phyloP scores from a whole-genome alignment of 1,140 invertebrate species.

The Heliconius himera region DNA sequence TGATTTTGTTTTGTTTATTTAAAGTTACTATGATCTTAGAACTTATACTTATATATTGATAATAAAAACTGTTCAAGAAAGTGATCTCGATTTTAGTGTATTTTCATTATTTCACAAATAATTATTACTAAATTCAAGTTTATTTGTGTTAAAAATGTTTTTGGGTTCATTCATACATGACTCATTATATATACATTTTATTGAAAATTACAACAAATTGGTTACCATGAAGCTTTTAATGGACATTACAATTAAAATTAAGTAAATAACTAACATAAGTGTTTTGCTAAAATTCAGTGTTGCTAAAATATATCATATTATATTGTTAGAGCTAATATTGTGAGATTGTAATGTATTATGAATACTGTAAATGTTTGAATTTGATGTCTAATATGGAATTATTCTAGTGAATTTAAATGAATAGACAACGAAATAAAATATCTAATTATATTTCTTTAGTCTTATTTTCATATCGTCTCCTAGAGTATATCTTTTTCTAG shows the following conservation, averaged over 20 bases:
- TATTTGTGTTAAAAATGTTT: too few species aligned
- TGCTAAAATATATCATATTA: constrained; percentile 30
- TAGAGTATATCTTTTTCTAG: too few species aligned
- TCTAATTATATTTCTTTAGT: constrained; percentile 16
- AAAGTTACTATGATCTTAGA: too few species aligned
- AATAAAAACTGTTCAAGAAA: too few species aligned
- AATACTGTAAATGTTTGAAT: constrained; percentile 30
- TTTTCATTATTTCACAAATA: too few species aligned
- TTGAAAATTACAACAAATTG: background rate
- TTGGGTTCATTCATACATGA: too few species aligned
- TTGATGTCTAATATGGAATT: constrained; percentile 28
- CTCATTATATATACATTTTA: too few species aligned
- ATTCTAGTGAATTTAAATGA: constrained; percentile 29
- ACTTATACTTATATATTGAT: too few species aligned
- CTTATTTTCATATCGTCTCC: too few species aligned
- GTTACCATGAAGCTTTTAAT: background rate
- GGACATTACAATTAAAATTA: background rate
- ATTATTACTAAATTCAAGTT: too few species aligned
- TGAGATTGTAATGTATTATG: constrained; percentile 26
- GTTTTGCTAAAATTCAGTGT: constrained; percentile 9
- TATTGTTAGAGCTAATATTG: constrained; percentile 27
- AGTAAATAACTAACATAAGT: background rate
- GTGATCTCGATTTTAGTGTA: too few species aligned
- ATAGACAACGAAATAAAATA: constrained; percentile 41
- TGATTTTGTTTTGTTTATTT: too few species aligned